phyloP scores from a whole-genome alignment of 2,888 invertebrate genomes.

The Leptinotarsa rubiginosa region DNA sequence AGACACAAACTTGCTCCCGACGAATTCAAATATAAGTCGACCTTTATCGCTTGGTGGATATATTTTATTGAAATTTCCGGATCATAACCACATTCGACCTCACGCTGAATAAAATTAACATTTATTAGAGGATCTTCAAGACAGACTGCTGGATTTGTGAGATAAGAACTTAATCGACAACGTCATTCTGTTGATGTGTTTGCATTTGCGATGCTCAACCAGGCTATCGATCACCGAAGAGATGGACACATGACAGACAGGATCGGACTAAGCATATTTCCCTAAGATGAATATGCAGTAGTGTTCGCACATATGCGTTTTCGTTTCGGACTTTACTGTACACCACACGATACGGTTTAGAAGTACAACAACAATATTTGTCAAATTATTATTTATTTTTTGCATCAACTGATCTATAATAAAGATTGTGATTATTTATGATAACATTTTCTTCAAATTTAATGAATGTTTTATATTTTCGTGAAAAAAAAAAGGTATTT shows the following conservation, averaged over 20 bases:
- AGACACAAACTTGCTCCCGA: not conserved
- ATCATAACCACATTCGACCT: constrained; percentile 4
- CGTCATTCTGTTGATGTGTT: not conserved
- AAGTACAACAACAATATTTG: no score
- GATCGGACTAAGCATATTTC: not conserved
- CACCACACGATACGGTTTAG: no score
- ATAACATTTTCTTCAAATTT: no score
- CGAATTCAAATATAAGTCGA: not conserved
- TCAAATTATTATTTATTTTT: no score
- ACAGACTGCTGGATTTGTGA: not conserved
- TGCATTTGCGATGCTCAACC: not conserved
- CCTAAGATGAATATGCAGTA: no score
- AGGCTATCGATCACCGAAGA: not conserved
- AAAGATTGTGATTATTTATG: no score
- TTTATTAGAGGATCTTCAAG: constrained; percentile 5
- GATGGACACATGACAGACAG: not conserved
- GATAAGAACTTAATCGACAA: not conserved
- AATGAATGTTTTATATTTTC: no score
- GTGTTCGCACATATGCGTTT: no score
- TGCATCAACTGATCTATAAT: no score
- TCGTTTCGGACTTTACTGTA: no score
- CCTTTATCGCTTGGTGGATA: not conserved
- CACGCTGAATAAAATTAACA: constrained; percentile 12
- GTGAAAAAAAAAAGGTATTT: no score
- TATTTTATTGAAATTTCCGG: constrained; percentile 10